These are phyloP conservation scores for Muscicapa comitata DNA, from an alignment of 2,797 vertebrate species.

Conservation along the genomic window DNA sequence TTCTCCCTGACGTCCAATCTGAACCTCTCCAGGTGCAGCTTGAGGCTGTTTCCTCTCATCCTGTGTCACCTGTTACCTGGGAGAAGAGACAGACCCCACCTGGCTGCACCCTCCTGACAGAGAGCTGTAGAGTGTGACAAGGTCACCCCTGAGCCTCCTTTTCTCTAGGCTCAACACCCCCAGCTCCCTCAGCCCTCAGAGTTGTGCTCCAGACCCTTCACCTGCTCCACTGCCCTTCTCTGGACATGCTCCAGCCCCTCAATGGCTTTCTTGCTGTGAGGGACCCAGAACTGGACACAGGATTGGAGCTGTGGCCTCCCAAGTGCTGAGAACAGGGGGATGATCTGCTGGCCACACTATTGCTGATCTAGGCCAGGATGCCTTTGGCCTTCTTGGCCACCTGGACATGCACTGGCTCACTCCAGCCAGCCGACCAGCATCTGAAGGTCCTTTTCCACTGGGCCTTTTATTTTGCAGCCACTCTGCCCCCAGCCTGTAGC, in stretches of 20 bases:
- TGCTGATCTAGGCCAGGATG: not conserved
- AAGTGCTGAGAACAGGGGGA: not conserved
- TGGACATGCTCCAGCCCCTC: not conserved
- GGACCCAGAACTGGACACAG: not conserved
- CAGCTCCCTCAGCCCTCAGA: not conserved
- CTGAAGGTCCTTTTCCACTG: not conserved
- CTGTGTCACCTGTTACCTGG: too few species aligned
- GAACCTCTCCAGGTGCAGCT: not conserved
- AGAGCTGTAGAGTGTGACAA: not conserved
- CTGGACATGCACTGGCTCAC: not conserved
- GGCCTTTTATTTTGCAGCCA: not conserved
- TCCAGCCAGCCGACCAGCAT: not conserved
- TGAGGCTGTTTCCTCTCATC: not conserved
- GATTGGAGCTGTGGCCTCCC: not conserved
- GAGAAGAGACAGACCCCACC: rapidly evolving
- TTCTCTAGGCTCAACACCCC: not conserved
- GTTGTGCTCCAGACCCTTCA: not conserved
- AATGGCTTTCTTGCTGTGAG: not conserved
- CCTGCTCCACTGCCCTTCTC: not conserved
- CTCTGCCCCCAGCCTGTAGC: not conserved
- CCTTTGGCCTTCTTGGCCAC: not conserved
- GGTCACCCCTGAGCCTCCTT: not conserved
- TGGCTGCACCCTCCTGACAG: too few species aligned
- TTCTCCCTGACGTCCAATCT: not conserved
- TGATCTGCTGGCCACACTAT: not conserved